Evolutionary conservation across 2,797 vertebrate genomes (phyloP).

Genomic region (Ctenopoma kingsleyae): DNA sequence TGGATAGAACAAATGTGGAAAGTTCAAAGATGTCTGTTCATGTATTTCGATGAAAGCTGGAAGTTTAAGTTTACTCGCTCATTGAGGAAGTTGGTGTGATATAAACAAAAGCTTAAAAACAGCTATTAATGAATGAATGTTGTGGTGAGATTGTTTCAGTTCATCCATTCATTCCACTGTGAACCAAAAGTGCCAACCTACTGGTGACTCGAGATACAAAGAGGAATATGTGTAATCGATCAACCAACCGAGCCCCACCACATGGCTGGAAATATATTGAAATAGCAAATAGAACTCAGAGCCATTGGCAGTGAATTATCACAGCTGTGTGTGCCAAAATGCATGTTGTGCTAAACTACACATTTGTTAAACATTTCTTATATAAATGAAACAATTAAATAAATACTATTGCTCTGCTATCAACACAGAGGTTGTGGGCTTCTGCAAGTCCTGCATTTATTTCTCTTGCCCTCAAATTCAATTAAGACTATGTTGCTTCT

Average conservation of each 20-base stretch:
- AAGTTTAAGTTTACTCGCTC: background rate
- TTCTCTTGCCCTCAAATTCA: conserved; percentile 65
- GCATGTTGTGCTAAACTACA: background rate
- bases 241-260: background rate
- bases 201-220: background rate
- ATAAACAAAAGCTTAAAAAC: background rate
- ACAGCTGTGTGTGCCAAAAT: background rate
- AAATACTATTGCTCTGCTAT: conserved; percentile 43
- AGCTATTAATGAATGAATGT: background rate
- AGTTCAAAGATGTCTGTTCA: no score
- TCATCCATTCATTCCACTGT: background rate
- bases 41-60: no score
- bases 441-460: conserved; percentile 45
- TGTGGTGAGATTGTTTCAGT: background rate
- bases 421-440: conserved; percentile 25
- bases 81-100: background rate
- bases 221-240: background rate
- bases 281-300: background rate
- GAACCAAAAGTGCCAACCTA: background rate
- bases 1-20: no score
- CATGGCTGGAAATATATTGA: background rate
- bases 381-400: background rate
- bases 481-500: conserved; percentile 69
- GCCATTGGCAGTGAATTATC: background rate
- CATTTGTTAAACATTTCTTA: conserved; percentile 9